Evolutionary conservation across 2,113 vertebrate species (phyloP), one percentile per base, ranked within the genome.

Genomic region (Perca fluviatilis): DNA sequence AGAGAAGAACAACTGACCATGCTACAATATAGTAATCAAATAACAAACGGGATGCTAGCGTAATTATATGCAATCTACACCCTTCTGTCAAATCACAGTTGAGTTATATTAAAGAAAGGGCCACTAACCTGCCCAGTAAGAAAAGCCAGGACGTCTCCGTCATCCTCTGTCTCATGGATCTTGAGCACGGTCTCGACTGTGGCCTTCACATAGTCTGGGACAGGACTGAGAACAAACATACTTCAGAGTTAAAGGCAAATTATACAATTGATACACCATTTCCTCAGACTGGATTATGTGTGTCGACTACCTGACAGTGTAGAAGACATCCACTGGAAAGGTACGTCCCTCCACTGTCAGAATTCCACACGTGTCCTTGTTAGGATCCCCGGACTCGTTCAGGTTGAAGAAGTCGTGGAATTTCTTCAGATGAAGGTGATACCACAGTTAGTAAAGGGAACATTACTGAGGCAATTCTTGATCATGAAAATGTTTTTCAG

Each of bases 401-500:
- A 97, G 96, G 91, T 99, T 99, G 90, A 99, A 99, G 94, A 99
- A 99, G 92, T 98, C 96, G 13, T 96, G 96, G 92, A 99, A 99
- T 97, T 99, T 99, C 98, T 99, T 84, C 7, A 70, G 82, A 74
- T 4, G 73, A 86, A 25, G 82, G 54, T 69, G 70, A 47, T 5
- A 65, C 30, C 2, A 49, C 9, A 62, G 33, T 77, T 21, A 30
- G 49, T 23, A 53, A 33, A 77, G 6, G 3, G 0, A 21, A 43
- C 9, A 56, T 36, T 51, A 19, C 21, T 18, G 11, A 61, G 21
- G 8, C 1, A n/a, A 36, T 71, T 36, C 3, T 30, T 9, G 15
- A 4, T 5, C 60, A 49, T 33, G 14, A 50, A 4, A 14, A 30
- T 43, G 47, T 71, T 60, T 27, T 6, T 43, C 19, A 27, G 10